Base-by-base conservation (phyloP, 2,113 vertebrate genomes). In the Brevimyrus niger region DNA sequence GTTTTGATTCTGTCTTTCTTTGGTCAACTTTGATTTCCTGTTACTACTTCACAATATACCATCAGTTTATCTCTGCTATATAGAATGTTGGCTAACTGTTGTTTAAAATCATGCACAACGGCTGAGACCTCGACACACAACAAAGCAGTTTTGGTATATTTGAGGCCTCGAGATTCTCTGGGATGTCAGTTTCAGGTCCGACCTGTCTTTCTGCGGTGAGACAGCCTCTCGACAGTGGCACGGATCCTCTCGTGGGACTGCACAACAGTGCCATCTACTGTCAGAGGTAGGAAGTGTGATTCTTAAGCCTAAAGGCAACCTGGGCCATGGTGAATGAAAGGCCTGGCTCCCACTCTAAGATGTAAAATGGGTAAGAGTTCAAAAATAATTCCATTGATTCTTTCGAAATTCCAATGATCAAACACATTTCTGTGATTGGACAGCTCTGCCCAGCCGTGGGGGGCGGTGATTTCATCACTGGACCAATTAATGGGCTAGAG, bases 191-290 rank as follows among this genome's bases (percentile, higher is more conserved):
- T 10, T 21, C 65, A 48, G 44, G 17, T 44, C 38, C 9, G 4
- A 21, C 38, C 58, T 46, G 13, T 87, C 35, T 55, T 44, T 44
- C 38, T 58, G 55, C 9, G 23, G 86, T 15, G 38, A 35, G 15
- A 44, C 9, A 21, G 27, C n/a, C 27, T 69, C 61, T 69, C 27
- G 9, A 69, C 35, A 87, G 50, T 21, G 86, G 86, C 17, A 61
- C 38, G 46, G 86, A 61, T 46, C 80, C 88, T 84, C 69, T 87
- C 19, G 46, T 87, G 84, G 89, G 73, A 88, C 73, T 91, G 89
- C 90, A 42, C 90, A 89, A 92, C 89, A 92, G 55, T 55, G 86
- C 90, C 92, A 92, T 92, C 92, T 93, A 82, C 91, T 93, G 92
- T 27, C 85, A 51, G 91, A 91, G 93, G 92, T 89, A 90, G 89